phyloP scores from a whole-genome alignment of 37 sponge, comb jelly and placozoan species.

The Aphrocallistes beatrix region DNA sequence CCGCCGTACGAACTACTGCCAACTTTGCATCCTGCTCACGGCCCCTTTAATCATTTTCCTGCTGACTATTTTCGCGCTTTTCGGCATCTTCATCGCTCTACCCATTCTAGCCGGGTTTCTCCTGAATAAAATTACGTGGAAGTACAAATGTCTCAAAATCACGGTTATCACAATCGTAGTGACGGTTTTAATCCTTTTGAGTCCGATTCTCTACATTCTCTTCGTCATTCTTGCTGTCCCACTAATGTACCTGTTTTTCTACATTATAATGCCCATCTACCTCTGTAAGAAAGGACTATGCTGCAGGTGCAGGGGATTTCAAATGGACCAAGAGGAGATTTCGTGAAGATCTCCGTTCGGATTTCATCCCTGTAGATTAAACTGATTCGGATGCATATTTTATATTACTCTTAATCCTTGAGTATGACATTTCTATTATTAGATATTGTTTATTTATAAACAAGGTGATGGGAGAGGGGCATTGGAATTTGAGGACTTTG shows the following conservation, averaged over 20 bases:
- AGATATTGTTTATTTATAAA: background rate
- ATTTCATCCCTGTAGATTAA: background rate
- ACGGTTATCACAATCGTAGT: background rate
- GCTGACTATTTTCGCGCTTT: background rate
- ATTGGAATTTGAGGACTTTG: background rate
- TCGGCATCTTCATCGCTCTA: background rate
- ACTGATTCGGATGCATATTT: constrained; percentile 6
- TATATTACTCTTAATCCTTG: no score
- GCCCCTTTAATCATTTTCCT: background rate
- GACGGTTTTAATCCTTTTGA: background rate
- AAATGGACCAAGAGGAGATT: background rate
- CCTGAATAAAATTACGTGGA: background rate
- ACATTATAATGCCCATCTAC: background rate
- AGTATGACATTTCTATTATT: no score
- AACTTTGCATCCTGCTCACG: background rate
- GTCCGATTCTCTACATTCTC: background rate
- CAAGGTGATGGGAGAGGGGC: background rate
- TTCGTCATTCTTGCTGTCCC: background rate
- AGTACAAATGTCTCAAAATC: background rate
- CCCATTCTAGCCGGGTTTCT: background rate
- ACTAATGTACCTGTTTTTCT: background rate
- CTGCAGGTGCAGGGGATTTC: background rate
- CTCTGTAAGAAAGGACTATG: background rate
- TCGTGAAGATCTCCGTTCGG: background rate
- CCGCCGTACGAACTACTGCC: background rate